Percentiles rank a stretch among this genome's conserved stretches.
Conservation (phyloP, 2,888 invertebrate species). For the Caenorhabditis sp. region DNA sequence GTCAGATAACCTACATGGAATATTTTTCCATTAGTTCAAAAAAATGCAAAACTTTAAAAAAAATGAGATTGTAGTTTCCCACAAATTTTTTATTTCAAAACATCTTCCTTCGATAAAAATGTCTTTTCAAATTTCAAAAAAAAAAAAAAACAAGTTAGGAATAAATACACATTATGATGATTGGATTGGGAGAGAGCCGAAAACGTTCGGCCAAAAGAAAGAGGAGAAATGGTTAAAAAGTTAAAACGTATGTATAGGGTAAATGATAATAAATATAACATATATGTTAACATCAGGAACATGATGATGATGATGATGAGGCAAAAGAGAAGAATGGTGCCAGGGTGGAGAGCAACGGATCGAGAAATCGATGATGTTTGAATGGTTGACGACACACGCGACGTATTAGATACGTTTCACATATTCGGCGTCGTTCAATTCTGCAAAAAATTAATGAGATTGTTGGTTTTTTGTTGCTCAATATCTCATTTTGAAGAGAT, state of each 20-base stretch:
- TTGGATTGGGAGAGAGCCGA: neutral
- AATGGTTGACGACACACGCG: slow-evolving; percentile 19
- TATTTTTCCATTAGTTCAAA: no score
- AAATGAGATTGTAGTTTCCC: no score
- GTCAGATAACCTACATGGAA: no score
- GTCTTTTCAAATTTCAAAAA: neutral
- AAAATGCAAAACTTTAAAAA: no score
- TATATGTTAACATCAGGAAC: neutral
- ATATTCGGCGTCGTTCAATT: slow-evolving; percentile 18
- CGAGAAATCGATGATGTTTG: slow-evolving; percentile 14
- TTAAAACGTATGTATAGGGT: neutral
- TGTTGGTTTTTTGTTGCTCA: no score
- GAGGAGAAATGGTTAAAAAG: neutral
- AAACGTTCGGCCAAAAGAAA: neutral
- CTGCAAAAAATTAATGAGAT: slow-evolving; percentile 29
- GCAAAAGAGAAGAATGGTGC: slow-evolving; percentile 6
- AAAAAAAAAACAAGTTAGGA: slow-evolving; percentile 4
- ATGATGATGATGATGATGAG: neutral
- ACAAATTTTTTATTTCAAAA: no score
- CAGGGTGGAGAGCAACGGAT: slow-evolving; percentile 4
- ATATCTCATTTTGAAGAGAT: no score
- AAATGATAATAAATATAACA: neutral
- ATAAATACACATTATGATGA: slow-evolving; percentile 16
- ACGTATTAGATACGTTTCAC: slow-evolving; percentile 4
- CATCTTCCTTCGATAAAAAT: neutral